Base-by-base conservation (phyloP, 2,113 vertebrate genomes). In the Hirundichthys speculiger region DNA sequence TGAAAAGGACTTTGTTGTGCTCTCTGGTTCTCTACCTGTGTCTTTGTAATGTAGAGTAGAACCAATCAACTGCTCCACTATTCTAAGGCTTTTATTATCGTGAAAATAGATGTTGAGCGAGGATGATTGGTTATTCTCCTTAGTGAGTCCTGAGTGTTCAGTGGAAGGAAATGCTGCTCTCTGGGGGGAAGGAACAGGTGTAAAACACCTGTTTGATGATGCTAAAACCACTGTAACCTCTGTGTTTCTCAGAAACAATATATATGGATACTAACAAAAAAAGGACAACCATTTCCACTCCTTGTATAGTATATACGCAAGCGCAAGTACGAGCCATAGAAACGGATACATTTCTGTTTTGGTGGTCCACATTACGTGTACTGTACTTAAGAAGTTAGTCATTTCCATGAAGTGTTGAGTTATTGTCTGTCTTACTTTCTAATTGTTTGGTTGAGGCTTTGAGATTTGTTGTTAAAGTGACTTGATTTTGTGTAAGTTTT, bases 311-410 rank as follows among this genome's bases (percentile, higher is more conserved):
- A 42, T 72, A 73, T 77, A 72, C 79, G 72, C 65, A 69, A 69
- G 40, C 48, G 52, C 75, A 64, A 62, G 47, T 49, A 58, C 55
- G 73, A 85, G 85, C 86, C 88, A 73, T 24, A 54, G 57, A 55
- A 59, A 48, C 46, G n/a, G n/a, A 0, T 24, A 38, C 13, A 18
- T 21, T 19, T 70, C 50, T 77, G 39, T 68, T 74, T 54, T 48
- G 30, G 53, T 80, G 59, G 72, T 78, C 75, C 53, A 70, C 46
- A 43, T 73, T 67, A 69, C 22, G 39, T 59, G 86, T 84, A 84
- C 84, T 89, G 84, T 86, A 83, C 77, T 77, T 81, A 47, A 58
- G 57, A 68, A 49, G 43, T 79, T 75, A 73, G 69, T 56, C 56
- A 65, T 75, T 22, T 41, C 59, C 72, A 59, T 70, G 20, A 80